phyloP scores from a whole-genome alignment of 2,113 vertebrate genomes.

The Tyto alba region DNA sequence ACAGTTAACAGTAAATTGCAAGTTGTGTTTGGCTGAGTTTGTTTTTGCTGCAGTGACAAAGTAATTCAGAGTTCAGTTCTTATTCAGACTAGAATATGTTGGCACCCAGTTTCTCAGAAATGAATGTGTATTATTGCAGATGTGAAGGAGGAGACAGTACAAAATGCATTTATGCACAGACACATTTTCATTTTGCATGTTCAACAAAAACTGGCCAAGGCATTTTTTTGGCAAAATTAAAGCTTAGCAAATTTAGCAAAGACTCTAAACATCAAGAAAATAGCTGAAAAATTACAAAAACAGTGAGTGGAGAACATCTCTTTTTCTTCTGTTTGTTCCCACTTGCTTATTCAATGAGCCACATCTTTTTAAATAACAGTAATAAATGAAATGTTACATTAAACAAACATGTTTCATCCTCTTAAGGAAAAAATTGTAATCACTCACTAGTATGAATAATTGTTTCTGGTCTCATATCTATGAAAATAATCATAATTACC shows the following conservation, averaged over 20 bases:
- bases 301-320: not conserved
- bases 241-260: not conserved
- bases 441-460: not conserved
- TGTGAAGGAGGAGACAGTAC: not conserved
- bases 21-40: not conserved
- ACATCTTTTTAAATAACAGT: not conserved
- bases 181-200: not conserved
- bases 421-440: not conserved
- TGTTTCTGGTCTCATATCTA: not conserved
- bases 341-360: not conserved
- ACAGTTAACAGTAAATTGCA: not conserved
- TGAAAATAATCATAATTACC: not conserved
- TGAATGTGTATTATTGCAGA: not conserved
- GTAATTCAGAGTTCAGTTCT: not conserved
- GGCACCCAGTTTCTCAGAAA: not conserved
- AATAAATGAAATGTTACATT: not conserved
- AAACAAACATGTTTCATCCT: not conserved
- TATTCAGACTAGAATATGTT: not conserved
- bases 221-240: not conserved
- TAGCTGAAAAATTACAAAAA: not conserved
- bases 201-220: not conserved
- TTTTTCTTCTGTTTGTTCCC: not conserved
- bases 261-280: not conserved
- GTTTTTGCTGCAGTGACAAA: not conserved
- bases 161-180: not conserved